A percentile compares a stretch with the other conserved stretches of the same genome.
phyloP scores from a whole-genome alignment of 2,888 invertebrate species.

The Tetragnatha montana region DNA sequence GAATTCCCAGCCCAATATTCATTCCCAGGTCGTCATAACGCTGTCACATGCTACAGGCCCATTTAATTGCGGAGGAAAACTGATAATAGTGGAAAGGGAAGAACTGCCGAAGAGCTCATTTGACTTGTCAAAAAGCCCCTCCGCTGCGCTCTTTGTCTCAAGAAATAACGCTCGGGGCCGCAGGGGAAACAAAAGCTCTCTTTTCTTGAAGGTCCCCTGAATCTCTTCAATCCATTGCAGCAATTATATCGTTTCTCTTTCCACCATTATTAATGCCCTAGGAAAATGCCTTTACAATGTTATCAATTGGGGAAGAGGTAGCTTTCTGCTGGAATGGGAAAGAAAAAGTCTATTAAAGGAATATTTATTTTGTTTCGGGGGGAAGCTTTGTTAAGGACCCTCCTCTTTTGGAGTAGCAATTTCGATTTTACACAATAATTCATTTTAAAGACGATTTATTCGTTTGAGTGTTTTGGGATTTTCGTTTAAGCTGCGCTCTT shows the following conservation, averaged over 20 bases:
- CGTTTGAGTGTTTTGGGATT: neutral
- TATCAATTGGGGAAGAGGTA: neutral
- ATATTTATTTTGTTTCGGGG: neutral
- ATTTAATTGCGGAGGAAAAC: constrained; percentile 22
- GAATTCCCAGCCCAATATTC: neutral
- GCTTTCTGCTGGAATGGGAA: neutral
- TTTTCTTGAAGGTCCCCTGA: neutral
- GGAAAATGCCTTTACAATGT: neutral
- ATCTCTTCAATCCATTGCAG: constrained; percentile 19
- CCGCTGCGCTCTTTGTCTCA: neutral
- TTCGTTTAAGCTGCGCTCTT: neutral
- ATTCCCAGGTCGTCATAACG: neutral
- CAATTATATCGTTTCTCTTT: constrained; percentile 7
- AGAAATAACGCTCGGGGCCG: constrained; percentile 20
- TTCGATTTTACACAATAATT: neutral
- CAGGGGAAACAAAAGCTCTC: neutral
- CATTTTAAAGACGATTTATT: neutral
- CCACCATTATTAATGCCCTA: constrained; percentile 5
- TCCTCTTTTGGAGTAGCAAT: neutral
- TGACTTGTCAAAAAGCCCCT: constrained; percentile 27
- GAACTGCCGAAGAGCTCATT: constrained; percentile 7
- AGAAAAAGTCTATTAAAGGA: neutral
- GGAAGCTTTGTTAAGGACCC: neutral
- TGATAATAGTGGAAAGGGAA: constrained; percentile 6
- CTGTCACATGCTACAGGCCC: too few species aligned